Evolutionary conservation across 2,888 invertebrate species (phyloP).

Genomic region (Nycteola revayana): DNA sequence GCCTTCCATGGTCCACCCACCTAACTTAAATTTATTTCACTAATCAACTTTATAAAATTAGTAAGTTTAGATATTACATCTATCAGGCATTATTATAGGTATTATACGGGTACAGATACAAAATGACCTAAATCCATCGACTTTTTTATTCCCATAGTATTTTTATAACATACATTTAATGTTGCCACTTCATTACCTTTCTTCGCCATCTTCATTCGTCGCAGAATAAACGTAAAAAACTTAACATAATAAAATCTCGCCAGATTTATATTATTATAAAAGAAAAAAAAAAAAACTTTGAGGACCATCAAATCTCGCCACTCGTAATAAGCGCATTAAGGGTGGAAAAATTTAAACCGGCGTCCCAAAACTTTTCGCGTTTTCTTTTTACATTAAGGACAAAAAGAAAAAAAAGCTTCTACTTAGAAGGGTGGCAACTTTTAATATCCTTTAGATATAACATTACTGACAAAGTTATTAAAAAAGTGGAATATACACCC

Average conservation of each 20-base stretch:
- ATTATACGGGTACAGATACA: too few relatives aligned
- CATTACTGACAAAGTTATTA: slow-evolving; percentile 12
- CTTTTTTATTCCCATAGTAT: too few relatives aligned
- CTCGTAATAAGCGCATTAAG: slow-evolving; percentile 81
- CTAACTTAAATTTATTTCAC: too few relatives aligned
- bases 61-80: too few relatives aligned
- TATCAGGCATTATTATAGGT: too few relatives aligned
- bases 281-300: slow-evolving; percentile 70
- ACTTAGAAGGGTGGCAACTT: slow-evolving; percentile 80
- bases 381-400: slow-evolving; percentile 79
- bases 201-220: slow-evolving; percentile 5
- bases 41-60: too few relatives aligned
- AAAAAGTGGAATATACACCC: slow-evolving; percentile 13
- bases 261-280: slow-evolving; percentile 36
- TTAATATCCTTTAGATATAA: slow-evolving; percentile 59
- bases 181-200: background rate
- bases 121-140: too few relatives aligned
- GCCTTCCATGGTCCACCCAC: too few relatives aligned
- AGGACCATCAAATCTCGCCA: slow-evolving; percentile 66
- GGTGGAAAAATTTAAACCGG: slow-evolving; percentile 65
- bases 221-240: slow-evolving; percentile 20
- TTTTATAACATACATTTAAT: too few relatives aligned
- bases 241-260: slow-evolving; percentile 64
- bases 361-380: slow-evolving; percentile 69
- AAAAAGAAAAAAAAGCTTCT: slow-evolving; percentile 62